Evolutionary conservation across 2,797 vertebrate species (phyloP).

Genomic region (Cryptoblepharus egeriae): DNA sequence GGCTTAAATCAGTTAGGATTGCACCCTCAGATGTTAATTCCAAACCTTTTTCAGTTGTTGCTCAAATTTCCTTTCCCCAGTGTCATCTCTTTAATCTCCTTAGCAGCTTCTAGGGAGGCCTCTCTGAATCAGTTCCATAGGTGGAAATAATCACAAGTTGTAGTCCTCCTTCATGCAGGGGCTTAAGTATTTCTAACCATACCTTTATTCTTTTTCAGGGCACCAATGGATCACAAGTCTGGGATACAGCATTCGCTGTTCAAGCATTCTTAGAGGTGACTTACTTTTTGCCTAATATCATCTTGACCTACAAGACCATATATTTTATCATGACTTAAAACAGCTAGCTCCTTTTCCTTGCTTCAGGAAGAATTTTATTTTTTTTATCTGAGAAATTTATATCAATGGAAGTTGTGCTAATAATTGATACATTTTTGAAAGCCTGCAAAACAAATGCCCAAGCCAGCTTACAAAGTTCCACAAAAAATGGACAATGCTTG

Average conservation of each 20-base stretch:
- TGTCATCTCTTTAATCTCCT: background rate
- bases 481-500: too few relatives aligned
- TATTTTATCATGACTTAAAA: background rate
- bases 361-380: background rate
- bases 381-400: too few relatives aligned
- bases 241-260: conserved; percentile 93
- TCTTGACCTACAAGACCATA: background rate
- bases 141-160: background rate
- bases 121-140: background rate
- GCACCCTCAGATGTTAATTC: too few relatives aligned
- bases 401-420: too few relatives aligned
- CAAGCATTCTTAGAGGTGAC: conserved; percentile 94
- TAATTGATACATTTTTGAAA: too few relatives aligned
- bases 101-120: background rate
- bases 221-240: conserved; percentile 96
- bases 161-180: background rate
- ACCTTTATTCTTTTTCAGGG: conserved; percentile 78
- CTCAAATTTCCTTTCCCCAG: too few relatives aligned
- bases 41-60: too few relatives aligned
- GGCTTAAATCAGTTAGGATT: too few relatives aligned
- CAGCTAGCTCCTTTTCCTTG: background rate
- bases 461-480: too few relatives aligned
- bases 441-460: too few relatives aligned
- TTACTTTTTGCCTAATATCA: background rate
- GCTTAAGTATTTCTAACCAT: background rate